phyloP scores from a whole-genome alignment of 2,797 vertebrate species.

The Mormyrops boulengeri region DNA sequence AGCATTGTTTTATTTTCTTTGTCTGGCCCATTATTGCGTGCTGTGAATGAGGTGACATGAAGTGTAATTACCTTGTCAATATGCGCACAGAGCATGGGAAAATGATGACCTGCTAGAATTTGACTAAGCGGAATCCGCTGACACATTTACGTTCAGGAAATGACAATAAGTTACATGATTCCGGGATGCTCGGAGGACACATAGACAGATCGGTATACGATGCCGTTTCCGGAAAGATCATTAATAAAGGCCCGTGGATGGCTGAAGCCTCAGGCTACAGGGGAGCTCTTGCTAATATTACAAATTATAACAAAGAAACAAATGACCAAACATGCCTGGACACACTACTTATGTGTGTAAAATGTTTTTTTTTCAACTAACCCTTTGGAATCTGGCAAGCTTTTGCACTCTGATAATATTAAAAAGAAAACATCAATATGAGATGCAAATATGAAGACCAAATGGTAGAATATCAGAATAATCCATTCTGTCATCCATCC shows the following conservation, averaged over 20 bases:
- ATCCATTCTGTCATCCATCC: not conserved
- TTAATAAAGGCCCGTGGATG: not conserved
- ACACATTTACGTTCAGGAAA: not conserved
- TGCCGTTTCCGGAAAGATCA: not conserved
- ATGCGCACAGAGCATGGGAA: not conserved
- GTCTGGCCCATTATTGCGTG: not conserved
- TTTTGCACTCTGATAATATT: not conserved
- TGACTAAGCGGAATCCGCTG: not conserved
- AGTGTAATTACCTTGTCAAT: constrained; percentile 5
- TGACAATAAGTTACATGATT: not conserved
- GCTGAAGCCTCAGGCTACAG: not conserved
- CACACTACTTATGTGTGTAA: not conserved
- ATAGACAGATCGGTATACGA: not conserved
- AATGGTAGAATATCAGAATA: not conserved
- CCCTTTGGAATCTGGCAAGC: not conserved
- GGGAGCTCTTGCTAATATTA: not conserved
- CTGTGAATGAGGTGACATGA: not conserved
- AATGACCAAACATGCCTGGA: not conserved
- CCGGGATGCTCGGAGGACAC: not conserved
- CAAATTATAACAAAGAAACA: not conserved
- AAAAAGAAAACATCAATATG: not conserved
- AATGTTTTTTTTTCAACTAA: not conserved
- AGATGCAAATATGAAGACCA: not conserved
- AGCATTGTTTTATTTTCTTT: not conserved
- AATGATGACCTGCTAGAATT: not conserved